phyloP scores from a whole-genome alignment of 2,113 vertebrate species.

The Psammodynastes pulverulentus region DNA sequence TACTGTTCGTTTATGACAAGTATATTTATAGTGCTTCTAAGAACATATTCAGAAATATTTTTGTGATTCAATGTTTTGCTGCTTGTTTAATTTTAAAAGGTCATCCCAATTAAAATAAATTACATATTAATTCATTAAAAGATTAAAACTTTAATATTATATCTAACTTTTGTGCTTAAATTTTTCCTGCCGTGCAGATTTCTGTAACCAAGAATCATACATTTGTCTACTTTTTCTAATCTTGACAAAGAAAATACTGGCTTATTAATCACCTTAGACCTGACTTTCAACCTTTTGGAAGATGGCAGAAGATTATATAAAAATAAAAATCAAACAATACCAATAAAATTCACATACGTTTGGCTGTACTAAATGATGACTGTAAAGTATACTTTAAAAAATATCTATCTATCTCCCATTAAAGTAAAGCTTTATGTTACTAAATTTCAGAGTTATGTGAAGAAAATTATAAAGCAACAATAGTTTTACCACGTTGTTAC shows the following conservation, averaged over 20 bases:
- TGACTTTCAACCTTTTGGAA: background rate
- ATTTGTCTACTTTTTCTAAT: background rate
- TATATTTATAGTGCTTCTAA: background rate
- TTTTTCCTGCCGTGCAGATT: background rate
- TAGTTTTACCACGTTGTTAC: background rate
- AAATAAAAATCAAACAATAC: background rate
- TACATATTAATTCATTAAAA: background rate
- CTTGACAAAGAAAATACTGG: background rate
- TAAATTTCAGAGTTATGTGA: background rate
- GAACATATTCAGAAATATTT: background rate
- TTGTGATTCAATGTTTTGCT: background rate
- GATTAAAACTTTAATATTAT: background rate
- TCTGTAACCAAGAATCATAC: background rate
- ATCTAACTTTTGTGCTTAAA: background rate
- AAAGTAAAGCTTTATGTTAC: background rate
- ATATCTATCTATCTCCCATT: background rate
- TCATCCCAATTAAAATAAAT: background rate
- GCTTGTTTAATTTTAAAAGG: background rate
- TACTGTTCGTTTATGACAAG: background rate
- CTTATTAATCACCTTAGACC: background rate
- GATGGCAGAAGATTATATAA: background rate
- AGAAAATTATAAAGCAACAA: background rate
- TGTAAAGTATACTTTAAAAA: background rate
- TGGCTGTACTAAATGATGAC: background rate
- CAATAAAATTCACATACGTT: background rate